These are phyloP conservation scores for Ahaetulla prasina DNA, from an alignment of 2,113 vertebrate genomes.

Conservation along the genomic window DNA sequence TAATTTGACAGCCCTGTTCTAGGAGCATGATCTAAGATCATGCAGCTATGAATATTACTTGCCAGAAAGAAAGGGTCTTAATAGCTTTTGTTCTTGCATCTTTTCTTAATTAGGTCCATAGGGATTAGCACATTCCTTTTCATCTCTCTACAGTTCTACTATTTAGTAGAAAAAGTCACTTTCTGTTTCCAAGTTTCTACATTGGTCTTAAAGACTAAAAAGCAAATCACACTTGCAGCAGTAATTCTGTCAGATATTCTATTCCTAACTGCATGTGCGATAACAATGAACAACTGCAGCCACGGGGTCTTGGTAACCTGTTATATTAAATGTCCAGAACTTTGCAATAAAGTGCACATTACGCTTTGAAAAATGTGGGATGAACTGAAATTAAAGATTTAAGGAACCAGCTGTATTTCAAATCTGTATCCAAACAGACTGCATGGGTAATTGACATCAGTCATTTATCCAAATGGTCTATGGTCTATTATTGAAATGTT, in stretches of 20 bases:
- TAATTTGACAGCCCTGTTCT: neutral
- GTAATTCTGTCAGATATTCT: neutral
- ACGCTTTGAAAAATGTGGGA: neutral
- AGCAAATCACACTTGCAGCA: neutral
- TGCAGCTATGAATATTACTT: neutral
- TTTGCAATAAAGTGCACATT: neutral
- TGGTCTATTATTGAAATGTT: neutral
- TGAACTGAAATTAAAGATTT: neutral
- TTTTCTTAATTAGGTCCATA: neutral
- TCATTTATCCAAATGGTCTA: neutral
- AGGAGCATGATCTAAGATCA: neutral
- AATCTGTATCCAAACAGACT: neutral
- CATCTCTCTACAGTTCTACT: neutral
- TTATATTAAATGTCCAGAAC: neutral
- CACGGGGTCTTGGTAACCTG: neutral
- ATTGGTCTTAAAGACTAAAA: neutral
- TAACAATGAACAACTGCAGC: neutral
- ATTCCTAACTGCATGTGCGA: neutral
- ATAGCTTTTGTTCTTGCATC: neutral
- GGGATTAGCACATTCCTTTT: neutral
- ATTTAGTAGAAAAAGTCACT: neutral
- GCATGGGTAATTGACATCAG: neutral
- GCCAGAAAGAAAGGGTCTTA: neutral
- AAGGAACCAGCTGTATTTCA: neutral
- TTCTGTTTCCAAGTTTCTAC: neutral